Percentiles rank a stretch among this genome's conserved stretches.
Conservation (phyloP, 2,888 invertebrate genomes). For the Archaeoteleia sp. region DNA sequence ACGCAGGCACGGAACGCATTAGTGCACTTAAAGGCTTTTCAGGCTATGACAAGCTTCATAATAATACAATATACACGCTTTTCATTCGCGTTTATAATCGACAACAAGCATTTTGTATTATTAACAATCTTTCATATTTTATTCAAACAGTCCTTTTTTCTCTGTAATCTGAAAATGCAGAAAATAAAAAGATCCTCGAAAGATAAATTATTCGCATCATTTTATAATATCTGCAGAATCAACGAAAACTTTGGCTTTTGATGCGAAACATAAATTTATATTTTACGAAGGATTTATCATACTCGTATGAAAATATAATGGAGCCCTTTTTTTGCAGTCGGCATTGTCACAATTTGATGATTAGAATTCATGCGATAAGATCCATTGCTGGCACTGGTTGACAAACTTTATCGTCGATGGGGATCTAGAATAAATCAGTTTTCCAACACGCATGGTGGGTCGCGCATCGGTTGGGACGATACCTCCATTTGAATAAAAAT, state of each 20-base stretch:
- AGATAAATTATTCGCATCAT: no score
- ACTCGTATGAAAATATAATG: no score
- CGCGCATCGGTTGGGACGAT: conserved; percentile 8
- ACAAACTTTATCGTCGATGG: conserved; percentile 15
- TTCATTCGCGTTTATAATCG: neutral
- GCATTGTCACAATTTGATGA: neutral
- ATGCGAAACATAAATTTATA: no score
- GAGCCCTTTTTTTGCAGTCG: no score
- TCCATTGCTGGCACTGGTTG: conserved; percentile 13
- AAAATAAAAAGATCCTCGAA: no score
- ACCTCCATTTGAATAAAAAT: conserved; percentile 32
- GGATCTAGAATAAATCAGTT: conserved; percentile 20
- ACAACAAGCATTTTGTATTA: no score
- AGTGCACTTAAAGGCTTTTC: conserved; percentile 28
- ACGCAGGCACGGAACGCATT: conserved; percentile 19
- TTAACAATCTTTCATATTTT: no score
- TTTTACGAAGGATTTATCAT: no score
- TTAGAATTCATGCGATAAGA: conserved; percentile 26
- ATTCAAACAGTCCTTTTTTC: no score
- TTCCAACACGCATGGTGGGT: neutral
- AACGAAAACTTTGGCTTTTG: no score
- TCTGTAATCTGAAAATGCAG: no score
- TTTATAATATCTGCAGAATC: no score
- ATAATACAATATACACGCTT: neutral
- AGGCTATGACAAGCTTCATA: conserved; percentile 7